phyloP scores from a whole-genome alignment of 2,888 invertebrate species.

The Sipunculus nudus region DNA sequence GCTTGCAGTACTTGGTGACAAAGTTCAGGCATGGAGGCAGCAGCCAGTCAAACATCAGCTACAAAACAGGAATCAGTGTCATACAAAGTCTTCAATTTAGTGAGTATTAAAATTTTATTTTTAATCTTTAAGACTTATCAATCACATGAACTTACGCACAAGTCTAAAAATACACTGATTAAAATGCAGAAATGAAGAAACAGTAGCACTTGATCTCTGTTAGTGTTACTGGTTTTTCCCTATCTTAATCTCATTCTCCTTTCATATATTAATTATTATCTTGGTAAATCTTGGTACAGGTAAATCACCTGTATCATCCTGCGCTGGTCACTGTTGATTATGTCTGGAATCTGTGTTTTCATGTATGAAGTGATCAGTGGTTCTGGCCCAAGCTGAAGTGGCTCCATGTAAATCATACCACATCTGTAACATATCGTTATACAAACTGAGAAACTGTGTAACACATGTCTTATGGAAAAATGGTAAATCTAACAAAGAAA shows the following conservation, averaged over 20 bases:
- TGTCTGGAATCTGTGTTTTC: conserved; percentile 53
- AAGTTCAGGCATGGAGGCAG: conserved; percentile 60
- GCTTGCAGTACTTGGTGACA: conserved; percentile 59
- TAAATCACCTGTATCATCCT: conserved; percentile 52
- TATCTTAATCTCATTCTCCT: background rate
- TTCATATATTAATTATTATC: too few species aligned
- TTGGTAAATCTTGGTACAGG: too few species aligned
- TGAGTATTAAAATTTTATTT: background rate
- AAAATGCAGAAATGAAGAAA: too few species aligned
- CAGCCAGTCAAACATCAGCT: conserved; percentile 66
- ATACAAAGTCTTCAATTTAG: background rate
- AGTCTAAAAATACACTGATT: too few species aligned
- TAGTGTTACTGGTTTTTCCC: too few species aligned
- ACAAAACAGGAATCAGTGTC: conserved; percentile 21
- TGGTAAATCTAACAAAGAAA: too few species aligned
- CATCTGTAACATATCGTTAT: conserved; percentile 47
- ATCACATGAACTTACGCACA: too few species aligned
- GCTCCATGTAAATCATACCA: conserved; percentile 68
- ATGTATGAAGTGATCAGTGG: conserved; percentile 64
- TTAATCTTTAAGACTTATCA: too few species aligned
- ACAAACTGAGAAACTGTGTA: background rate
- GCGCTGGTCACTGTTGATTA: conserved; percentile 55
- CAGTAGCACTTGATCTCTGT: too few species aligned
- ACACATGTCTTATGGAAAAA: too few species aligned
- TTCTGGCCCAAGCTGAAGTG: conserved; percentile 61